Conservation (phyloP, 2,113 vertebrate species). For the Elephas maximus region DNA sequence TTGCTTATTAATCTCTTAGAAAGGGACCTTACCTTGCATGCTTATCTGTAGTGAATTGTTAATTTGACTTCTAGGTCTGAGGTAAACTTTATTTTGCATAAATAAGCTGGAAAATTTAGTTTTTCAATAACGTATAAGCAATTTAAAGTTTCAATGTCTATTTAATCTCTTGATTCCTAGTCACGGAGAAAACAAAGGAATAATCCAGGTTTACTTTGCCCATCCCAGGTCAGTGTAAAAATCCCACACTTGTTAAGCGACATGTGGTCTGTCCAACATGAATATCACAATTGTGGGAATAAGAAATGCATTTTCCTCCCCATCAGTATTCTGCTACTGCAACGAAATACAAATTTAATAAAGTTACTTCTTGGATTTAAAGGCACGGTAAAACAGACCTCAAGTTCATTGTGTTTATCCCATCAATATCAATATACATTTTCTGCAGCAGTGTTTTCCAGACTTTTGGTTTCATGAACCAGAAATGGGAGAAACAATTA, state of each 20-base stretch:
- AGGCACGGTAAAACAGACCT: background rate
- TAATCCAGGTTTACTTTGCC: background rate
- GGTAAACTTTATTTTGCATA: slow-evolving; percentile 59
- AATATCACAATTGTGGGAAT: background rate
- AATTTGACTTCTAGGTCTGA: slow-evolving; percentile 51
- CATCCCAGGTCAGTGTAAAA: background rate
- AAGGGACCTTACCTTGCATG: slow-evolving; percentile 76
- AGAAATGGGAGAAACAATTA: background rate
- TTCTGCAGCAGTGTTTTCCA: background rate
- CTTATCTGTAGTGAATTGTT: slow-evolving; percentile 71
- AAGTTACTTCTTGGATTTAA: background rate
- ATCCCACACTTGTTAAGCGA: background rate
- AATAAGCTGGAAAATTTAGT: slow-evolving; percentile 33
- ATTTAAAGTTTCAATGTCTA: background rate
- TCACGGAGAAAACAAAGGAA: background rate
- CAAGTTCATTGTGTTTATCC: background rate
- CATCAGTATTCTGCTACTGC: background rate
- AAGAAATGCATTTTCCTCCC: background rate
- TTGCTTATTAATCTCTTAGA: slow-evolving; percentile 79
- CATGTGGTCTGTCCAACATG: background rate
- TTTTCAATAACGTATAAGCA: background rate
- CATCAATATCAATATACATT: background rate
- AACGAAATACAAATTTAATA: slow-evolving; percentile 6
- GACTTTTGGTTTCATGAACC: background rate
- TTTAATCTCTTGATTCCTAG: background rate